Evolutionary conservation across 2,113 vertebrate genomes (phyloP).

Genomic region (Actenoides lindsayi): DNA sequence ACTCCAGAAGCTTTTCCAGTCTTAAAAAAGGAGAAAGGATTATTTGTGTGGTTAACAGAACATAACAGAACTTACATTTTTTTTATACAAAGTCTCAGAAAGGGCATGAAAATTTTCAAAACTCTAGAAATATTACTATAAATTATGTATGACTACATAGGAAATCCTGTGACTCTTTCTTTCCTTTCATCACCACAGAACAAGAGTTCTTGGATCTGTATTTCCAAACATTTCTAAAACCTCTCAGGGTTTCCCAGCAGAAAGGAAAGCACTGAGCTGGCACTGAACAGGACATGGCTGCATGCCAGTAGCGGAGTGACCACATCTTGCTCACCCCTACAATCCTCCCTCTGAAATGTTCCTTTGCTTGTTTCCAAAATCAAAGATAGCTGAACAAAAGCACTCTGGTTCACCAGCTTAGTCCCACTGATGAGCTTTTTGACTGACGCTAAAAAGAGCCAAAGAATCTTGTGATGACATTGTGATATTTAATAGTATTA

Average conservation of each 20-base stretch:
- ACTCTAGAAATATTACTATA: neutral
- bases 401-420: neutral
- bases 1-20: neutral
- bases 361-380: neutral
- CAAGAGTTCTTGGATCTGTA: neutral
- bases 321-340: fast-evolving
- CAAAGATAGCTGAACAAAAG: neutral
- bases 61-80: neutral
- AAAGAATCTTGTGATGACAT: neutral
- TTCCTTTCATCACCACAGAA: neutral
- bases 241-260: neutral
- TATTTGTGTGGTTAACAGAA: neutral
- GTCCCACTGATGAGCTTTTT: neutral
- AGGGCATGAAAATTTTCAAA: neutral
- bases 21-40: neutral
- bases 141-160: neutral
- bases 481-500: neutral
- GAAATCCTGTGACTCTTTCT: neutral
- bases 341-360: neutral
- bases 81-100: neutral
- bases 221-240: neutral
- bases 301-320: fast-evolving
- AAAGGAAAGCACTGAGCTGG: neutral
- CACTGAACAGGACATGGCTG: neutral
- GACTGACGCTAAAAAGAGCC: neutral